Percentiles rank a stretch among this genome's conserved stretches.
Conservation (phyloP, 2,113 vertebrate genomes). For the Vidua macroura region DNA sequence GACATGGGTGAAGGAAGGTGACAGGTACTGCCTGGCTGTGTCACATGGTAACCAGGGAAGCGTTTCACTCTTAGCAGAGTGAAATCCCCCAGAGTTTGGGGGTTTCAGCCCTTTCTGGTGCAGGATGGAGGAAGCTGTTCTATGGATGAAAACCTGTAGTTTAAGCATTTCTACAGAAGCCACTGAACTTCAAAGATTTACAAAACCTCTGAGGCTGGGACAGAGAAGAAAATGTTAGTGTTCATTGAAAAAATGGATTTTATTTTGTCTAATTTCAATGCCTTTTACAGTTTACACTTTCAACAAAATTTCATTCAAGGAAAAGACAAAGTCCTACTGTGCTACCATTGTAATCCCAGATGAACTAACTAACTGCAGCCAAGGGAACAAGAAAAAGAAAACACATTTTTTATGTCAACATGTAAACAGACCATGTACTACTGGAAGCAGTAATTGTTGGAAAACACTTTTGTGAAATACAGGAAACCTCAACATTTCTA, state of each 20-base stretch:
- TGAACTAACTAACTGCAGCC: not conserved
- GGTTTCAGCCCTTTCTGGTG: not conserved
- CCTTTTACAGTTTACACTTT: not conserved
- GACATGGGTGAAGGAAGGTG: not conserved
- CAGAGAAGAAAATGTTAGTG: not conserved
- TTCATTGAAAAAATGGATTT: not conserved
- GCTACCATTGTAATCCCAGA: slow-evolving; percentile 26
- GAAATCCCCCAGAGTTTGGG: not conserved
- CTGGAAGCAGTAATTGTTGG: slow-evolving; percentile 6
- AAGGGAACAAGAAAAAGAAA: slow-evolving; percentile 29
- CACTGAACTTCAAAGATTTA: not conserved
- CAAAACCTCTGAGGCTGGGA: not conserved
- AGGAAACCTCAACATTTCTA: slow-evolving; percentile 6
- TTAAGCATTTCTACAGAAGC: not conserved
- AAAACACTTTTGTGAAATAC: not conserved
- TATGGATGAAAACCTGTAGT: not conserved
- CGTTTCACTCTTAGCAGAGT: not conserved
- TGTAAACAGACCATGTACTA: not conserved
- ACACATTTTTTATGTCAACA: not conserved
- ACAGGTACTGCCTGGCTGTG: not conserved
- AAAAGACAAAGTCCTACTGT: slow-evolving; percentile 19
- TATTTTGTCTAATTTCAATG: not conserved
- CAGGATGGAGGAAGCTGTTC: not conserved
- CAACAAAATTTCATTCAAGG: slow-evolving; percentile 13
- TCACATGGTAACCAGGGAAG: not conserved